phyloP scores from a whole-genome alignment of 53 echinoderm and acorn worm species.

The Patiria pectinifera region DNA sequence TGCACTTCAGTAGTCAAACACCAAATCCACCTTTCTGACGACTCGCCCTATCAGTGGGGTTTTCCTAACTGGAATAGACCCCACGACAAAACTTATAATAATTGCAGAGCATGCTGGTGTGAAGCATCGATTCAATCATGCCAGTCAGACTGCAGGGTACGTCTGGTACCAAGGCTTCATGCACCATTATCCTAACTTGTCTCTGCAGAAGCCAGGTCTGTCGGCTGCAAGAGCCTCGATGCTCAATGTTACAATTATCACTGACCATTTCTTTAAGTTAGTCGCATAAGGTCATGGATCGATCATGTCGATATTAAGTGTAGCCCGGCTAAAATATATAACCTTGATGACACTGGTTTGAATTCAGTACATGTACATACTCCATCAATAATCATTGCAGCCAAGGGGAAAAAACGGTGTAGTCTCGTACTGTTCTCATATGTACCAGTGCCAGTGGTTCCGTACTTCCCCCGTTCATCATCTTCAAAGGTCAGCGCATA shows the following conservation, averaged over 20 bases:
- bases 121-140: constrained; percentile 67
- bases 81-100: constrained; percentile 29
- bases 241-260: constrained; percentile 51
- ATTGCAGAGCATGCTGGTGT: constrained; percentile 59
- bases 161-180: constrained; percentile 73
- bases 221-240: constrained; percentile 61
- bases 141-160: constrained; percentile 68
- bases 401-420: constrained; percentile 53
- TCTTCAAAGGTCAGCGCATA: constrained; percentile 64
- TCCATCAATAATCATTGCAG: constrained; percentile 39
- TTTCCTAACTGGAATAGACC: too few relatives aligned
- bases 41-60: constrained; percentile 45
- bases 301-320: not conserved
- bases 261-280: not conserved
- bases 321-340: constrained; percentile 31
- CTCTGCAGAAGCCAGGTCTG: constrained; percentile 63
- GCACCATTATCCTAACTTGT: constrained; percentile 59
- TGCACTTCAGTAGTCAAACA: not conserved
- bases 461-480: constrained; percentile 51
- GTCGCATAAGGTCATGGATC: not conserved
- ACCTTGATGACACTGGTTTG: constrained; percentile 54
- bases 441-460: constrained; percentile 25
- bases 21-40: constrained; percentile 27
- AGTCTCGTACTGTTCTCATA: constrained; percentile 41
- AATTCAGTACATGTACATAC: constrained; percentile 31